Conservation (phyloP, 2,113 vertebrate species). For the Romanogobio albipinnatus region DNA sequence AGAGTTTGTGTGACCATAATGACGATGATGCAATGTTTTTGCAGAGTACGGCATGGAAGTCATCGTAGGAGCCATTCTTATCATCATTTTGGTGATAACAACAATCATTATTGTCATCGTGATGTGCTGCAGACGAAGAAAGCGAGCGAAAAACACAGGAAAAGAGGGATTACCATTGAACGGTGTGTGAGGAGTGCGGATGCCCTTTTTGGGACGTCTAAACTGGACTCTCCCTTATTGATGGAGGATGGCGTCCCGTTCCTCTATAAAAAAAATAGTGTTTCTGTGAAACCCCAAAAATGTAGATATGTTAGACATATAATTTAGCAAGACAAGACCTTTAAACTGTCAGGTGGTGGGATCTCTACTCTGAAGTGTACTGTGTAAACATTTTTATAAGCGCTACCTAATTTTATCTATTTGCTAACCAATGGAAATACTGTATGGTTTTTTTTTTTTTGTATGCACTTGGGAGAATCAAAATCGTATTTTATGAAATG, state of each 20-base stretch:
- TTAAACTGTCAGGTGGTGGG: conserved; percentile 52
- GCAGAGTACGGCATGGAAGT: conserved; percentile 75
- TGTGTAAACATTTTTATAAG: conserved; percentile 46
- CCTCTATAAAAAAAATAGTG: conserved; percentile 62
- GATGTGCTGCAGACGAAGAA: conserved; percentile 75
- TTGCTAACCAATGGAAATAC: conserved; percentile 21
- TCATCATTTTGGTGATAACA: conserved; percentile 70
- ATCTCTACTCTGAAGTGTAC: conserved; percentile 52
- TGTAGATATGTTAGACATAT: conserved; percentile 44
- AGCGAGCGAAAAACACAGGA: conserved; percentile 11
- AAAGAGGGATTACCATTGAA: conserved; percentile 71
- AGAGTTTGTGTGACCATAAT: not conserved
- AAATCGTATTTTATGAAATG: conserved; percentile 58
- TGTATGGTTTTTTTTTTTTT: conserved; percentile 19
- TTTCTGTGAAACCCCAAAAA: conserved; percentile 80
- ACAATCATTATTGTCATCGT: conserved; percentile 67
- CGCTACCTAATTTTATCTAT: conserved; percentile 50
- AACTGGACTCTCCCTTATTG: conserved; percentile 34
- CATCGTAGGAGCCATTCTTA: conserved; percentile 70
- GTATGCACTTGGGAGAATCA: conserved; percentile 28
- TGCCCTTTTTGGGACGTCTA: conserved; percentile 34
- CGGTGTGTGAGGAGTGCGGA: conserved; percentile 51
- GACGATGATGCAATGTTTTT: conserved; percentile 26
- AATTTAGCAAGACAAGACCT: conserved; percentile 28
- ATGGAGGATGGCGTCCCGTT: conserved; percentile 30